phyloP scores from a whole-genome alignment of 2,888 invertebrate genomes.

The Caenorhabditis parvicauda region DNA sequence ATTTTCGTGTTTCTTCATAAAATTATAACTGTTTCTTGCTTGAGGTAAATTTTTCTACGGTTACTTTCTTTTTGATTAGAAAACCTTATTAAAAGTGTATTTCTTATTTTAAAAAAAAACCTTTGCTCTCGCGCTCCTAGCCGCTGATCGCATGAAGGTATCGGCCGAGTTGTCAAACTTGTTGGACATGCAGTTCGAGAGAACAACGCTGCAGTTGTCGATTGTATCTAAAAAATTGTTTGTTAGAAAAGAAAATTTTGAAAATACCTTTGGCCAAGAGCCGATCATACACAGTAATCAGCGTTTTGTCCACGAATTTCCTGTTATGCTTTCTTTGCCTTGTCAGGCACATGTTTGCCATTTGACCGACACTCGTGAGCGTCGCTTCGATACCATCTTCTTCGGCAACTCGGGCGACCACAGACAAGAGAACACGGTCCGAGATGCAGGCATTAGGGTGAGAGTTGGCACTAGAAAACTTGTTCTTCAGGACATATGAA shows the following conservation, averaged over 20 bases:
- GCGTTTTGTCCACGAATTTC: neutral
- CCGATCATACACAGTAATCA: neutral
- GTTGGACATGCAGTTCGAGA: conserved; percentile 5
- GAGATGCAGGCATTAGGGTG: neutral
- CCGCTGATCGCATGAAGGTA: conserved; percentile 9
- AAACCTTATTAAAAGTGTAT: too few relatives aligned
- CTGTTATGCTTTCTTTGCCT: neutral
- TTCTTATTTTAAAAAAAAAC: too few relatives aligned
- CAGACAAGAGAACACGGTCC: neutral
- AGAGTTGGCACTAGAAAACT: neutral
- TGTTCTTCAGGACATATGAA: too few relatives aligned
- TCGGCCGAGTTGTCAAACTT: conserved; percentile 15
- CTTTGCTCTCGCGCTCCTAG: too few relatives aligned
- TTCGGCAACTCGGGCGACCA: neutral
- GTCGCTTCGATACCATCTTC: neutral
- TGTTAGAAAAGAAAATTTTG: neutral
- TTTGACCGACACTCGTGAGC: neutral
- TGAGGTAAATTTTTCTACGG: too few relatives aligned
- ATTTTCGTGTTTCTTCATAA: too few relatives aligned
- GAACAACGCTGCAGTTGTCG: neutral
- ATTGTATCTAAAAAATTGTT: too few relatives aligned
- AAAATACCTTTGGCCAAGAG: neutral
- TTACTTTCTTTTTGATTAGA: too few relatives aligned
- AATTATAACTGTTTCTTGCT: too few relatives aligned
- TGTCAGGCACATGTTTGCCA: neutral